These are phyloP conservation scores for Chelon auratus DNA, from an alignment of 2,797 vertebrate species.

Conservation along the genomic window DNA sequence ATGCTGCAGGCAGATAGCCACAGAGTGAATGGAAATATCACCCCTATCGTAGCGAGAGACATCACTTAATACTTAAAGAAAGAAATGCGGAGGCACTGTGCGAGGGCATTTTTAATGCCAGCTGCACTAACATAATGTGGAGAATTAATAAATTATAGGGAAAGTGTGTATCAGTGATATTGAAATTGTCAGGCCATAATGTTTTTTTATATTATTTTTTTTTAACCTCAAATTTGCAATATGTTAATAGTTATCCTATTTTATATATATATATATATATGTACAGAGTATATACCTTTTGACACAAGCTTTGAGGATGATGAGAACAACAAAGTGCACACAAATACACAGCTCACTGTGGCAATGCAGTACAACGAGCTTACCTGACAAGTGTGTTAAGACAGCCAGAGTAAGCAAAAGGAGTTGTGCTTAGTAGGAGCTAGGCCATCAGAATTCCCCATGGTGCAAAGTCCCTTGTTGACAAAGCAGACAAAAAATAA, in stretches of 20 bases:
- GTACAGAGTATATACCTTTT: neutral
- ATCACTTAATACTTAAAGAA: constrained; percentile 6
- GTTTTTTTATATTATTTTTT: neutral
- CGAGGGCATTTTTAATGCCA: neutral
- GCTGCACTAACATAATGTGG: neutral
- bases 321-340: constrained; percentile 6
- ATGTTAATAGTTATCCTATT: neutral
- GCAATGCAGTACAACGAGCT: neutral
- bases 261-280: neutral
- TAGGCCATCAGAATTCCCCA: constrained; percentile 4
- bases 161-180: neutral
- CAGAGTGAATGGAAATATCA: constrained; percentile 44
- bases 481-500: constrained; percentile 12
- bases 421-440: neutral
- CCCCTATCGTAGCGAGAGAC: constrained; percentile 20
- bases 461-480: constrained; percentile 3
- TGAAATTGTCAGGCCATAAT: neutral
- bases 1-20: constrained; percentile 48
- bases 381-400: constrained; percentile 14
- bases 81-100: neutral
- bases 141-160: neutral
- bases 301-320: neutral
- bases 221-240: neutral
- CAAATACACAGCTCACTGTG: neutral
- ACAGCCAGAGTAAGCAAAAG: constrained; percentile 1